A percentile compares a stretch with the other conserved stretches of the same genome.
These are phyloP conservation scores for Aramus guarauna DNA, from an alignment of 2,113 vertebrate genomes.

Conservation along the genomic window DNA sequence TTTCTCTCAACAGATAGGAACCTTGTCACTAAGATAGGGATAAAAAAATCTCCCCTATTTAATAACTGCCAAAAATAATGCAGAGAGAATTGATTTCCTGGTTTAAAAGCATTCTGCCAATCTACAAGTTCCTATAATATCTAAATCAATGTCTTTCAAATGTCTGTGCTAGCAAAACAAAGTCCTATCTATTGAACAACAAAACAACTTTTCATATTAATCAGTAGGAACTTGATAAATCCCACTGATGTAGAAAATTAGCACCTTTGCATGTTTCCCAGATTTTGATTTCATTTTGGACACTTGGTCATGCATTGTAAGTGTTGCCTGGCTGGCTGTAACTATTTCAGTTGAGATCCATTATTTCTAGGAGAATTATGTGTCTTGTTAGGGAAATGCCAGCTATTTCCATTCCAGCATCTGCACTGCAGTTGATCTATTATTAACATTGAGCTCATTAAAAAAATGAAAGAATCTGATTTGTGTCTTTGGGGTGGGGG, in stretches of 20 bases:
- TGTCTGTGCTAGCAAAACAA: constrained; percentile 71
- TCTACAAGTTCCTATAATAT: constrained; percentile 63
- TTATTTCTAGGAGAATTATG: constrained; percentile 78
- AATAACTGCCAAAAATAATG: constrained; percentile 52
- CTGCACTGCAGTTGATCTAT: constrained; percentile 76
- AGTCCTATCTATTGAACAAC: constrained; percentile 66
- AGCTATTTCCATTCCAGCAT: constrained; percentile 75
- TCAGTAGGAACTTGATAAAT: constrained; percentile 75
- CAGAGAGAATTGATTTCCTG: constrained; percentile 61
- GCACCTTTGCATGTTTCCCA: constrained; percentile 71
- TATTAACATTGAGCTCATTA: constrained; percentile 75
- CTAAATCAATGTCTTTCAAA: constrained; percentile 75
- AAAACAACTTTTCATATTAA: constrained; percentile 74
- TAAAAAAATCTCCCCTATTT: constrained; percentile 6
- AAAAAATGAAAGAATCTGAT: constrained; percentile 70
- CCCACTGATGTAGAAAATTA: constrained; percentile 80
- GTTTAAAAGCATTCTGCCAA: constrained; percentile 56
- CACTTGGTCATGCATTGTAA: constrained; percentile 74
- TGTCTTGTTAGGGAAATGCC: constrained; percentile 75
- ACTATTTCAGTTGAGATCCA: constrained; percentile 74
- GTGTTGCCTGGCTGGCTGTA: constrained; percentile 63
- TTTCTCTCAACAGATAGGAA: constrained; percentile 43
- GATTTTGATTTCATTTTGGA: constrained; percentile 76
- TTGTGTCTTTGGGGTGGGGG: constrained; percentile 58
- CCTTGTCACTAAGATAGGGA: background rate